Percentiles rank a stretch among this genome's conserved stretches.
Evolutionary conservation across 2,113 vertebrate species (phyloP).

Genomic region (Pyrgilauda ruficollis): DNA sequence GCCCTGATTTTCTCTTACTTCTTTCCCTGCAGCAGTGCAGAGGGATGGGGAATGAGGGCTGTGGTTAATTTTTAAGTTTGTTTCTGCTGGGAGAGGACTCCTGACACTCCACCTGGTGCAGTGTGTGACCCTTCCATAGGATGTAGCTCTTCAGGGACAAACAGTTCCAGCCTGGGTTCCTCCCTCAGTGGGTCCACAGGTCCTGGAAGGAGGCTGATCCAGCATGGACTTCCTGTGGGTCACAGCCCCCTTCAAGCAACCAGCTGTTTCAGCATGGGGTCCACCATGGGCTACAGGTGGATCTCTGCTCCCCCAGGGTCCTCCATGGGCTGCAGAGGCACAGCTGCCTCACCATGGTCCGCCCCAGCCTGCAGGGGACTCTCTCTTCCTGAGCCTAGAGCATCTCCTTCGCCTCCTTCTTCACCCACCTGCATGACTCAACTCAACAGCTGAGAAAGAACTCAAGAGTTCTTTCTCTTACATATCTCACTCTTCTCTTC

Average conservation of each 20-base stretch:
- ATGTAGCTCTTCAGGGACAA: background rate
- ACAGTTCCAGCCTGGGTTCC: background rate
- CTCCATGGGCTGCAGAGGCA: background rate
- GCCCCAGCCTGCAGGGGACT: background rate
- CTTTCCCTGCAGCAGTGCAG: background rate
- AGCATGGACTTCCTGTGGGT: background rate
- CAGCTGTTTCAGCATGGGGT: background rate
- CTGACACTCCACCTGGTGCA: background rate
- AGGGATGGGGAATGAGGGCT: background rate
- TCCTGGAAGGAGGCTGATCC: background rate
- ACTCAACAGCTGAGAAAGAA: background rate
- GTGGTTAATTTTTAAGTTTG: background rate
- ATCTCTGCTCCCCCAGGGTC: background rate
- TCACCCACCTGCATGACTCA: background rate
- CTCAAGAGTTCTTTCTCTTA: background rate
- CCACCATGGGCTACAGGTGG: background rate
- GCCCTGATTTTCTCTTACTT: background rate
- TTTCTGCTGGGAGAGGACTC: background rate
- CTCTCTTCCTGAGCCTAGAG: background rate
- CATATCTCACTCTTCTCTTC: background rate
- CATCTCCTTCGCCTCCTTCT: background rate
- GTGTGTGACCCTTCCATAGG: background rate
- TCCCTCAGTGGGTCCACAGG: background rate
- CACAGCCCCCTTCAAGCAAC: background rate
- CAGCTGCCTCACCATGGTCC: background rate